phyloP scores from a whole-genome alignment of 2,888 invertebrate genomes.

The Steinernema carpocapsae region DNA sequence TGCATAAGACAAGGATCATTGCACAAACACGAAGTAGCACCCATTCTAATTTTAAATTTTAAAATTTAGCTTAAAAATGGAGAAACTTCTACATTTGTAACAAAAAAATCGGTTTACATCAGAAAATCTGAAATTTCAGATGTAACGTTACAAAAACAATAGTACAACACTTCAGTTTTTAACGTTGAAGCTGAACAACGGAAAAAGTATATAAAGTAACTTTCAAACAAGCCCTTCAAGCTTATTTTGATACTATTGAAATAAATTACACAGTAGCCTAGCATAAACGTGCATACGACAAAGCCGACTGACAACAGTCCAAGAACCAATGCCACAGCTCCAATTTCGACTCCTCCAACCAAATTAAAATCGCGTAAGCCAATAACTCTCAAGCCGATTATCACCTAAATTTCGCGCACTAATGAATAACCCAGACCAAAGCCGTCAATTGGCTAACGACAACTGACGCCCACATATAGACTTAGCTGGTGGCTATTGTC shows the following conservation, averaged over 20 bases:
- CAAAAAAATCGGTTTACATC: too few species aligned
- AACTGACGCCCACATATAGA: background rate
- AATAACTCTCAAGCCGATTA: background rate
- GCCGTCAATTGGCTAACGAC: conserved; percentile 1
- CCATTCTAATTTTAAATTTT: too few species aligned
- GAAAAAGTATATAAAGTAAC: too few species aligned
- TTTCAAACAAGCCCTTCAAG: too few species aligned
- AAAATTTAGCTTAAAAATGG: too few species aligned
- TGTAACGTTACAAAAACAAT: too few species aligned
- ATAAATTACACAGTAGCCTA: background rate
- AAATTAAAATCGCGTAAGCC: background rate
- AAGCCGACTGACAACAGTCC: background rate
- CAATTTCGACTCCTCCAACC: background rate
- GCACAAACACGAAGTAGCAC: too few species aligned
- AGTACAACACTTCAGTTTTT: too few species aligned
- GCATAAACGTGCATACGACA: background rate
- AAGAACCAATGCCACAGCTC: background rate
- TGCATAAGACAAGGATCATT: too few species aligned
- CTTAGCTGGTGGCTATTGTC: background rate
- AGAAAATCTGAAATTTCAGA: too few species aligned
- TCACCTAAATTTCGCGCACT: background rate
- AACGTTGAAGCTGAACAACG: too few species aligned
- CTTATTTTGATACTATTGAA: background rate
- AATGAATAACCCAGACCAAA: background rate
- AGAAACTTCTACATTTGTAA: too few species aligned